Conservation (phyloP, 92 coral and sea anemone species). For the Galaxea fascicularis region DNA sequence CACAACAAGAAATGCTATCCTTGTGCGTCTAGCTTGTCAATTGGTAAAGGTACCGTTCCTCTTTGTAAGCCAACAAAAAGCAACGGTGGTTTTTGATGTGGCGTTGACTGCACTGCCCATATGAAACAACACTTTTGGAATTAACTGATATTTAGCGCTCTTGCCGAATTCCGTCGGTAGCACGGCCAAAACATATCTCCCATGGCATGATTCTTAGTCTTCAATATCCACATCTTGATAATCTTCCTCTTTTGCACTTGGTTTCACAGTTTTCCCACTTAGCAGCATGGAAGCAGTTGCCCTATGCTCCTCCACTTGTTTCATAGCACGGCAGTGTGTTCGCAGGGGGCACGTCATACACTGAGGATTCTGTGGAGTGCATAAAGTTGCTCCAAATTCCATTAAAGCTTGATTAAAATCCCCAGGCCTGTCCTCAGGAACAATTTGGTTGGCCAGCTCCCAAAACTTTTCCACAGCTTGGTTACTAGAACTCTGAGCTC, state of each 20-base stretch:
- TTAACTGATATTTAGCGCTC: slow-evolving; percentile 18
- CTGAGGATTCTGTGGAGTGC: slow-evolving; percentile 90
- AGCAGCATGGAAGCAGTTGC: slow-evolving; percentile 50
- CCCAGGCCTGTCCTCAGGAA: slow-evolving; percentile 82
- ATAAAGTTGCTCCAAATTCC: slow-evolving; percentile 96
- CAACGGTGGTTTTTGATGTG: too few relatives aligned
- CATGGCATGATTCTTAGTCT: slow-evolving; percentile 56
- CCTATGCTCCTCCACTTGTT: slow-evolving; percentile 65
- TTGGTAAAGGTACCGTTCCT: slow-evolving; percentile 5
- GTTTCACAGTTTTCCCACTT: slow-evolving; percentile 16
- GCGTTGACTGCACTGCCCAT: too few relatives aligned
- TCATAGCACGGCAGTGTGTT: slow-evolving; percentile 72
- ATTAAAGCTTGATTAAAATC: slow-evolving; percentile 96
- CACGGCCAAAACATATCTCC: slow-evolving; percentile 33
- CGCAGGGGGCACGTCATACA: slow-evolving; percentile 78
- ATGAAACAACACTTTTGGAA: too few relatives aligned
- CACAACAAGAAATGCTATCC: not conserved
- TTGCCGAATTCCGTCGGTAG: slow-evolving; percentile 38
- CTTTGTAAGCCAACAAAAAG: slow-evolving; percentile 7
- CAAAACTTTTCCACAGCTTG: slow-evolving; percentile 82
- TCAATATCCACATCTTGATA: slow-evolving; percentile 72
- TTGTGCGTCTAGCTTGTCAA: not conserved
- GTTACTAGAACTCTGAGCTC: slow-evolving; percentile 80
- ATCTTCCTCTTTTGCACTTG: slow-evolving; percentile 3
- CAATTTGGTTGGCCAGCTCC: slow-evolving; percentile 84